Conservation (phyloP, 2,113 vertebrate genomes). For the Neolamprologus variostigma region DNA sequence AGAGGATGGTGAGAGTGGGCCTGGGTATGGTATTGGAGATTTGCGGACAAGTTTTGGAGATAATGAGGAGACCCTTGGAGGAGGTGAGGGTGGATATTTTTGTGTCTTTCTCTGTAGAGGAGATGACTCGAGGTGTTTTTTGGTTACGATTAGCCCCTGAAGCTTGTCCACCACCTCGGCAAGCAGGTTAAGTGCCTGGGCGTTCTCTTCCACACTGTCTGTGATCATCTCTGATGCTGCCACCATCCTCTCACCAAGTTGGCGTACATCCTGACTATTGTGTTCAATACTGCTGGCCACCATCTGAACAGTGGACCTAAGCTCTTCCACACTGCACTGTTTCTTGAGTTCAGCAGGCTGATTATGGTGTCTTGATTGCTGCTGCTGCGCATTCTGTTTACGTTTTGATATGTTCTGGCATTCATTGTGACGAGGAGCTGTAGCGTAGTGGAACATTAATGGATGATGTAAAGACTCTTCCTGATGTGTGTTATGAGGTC, state of each 20-base stretch:
- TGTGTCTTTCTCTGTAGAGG: background rate
- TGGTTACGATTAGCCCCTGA: slow-evolving; percentile 46
- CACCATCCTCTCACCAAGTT: slow-evolving; percentile 42
- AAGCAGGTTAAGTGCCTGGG: slow-evolving; percentile 55
- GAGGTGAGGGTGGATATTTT: background rate
- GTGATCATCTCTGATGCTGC: slow-evolving; percentile 33
- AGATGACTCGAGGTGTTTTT: background rate
- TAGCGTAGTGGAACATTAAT: background rate
- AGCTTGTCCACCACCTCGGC: slow-evolving; percentile 62
- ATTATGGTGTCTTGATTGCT: background rate
- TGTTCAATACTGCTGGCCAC: slow-evolving; percentile 27
- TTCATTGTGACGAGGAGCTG: background rate
- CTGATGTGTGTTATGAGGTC: background rate
- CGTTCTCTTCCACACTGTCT: slow-evolving; percentile 47
- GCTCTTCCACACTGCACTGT: slow-evolving; percentile 39
- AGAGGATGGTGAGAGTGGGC: background rate
- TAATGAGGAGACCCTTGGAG: slow-evolving; percentile 5
- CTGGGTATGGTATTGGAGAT: background rate
- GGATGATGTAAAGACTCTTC: background rate
- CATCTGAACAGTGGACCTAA: slow-evolving; percentile 22
- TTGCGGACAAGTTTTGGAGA: slow-evolving; percentile 2
- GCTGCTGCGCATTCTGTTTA: background rate
- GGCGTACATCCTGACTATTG: slow-evolving; percentile 1
- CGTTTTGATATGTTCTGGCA: background rate
- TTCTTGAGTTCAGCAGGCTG: background rate